Evolutionary conservation across 2,888 invertebrate genomes (phyloP).

Genomic region (Lycocerus yunnanus): DNA sequence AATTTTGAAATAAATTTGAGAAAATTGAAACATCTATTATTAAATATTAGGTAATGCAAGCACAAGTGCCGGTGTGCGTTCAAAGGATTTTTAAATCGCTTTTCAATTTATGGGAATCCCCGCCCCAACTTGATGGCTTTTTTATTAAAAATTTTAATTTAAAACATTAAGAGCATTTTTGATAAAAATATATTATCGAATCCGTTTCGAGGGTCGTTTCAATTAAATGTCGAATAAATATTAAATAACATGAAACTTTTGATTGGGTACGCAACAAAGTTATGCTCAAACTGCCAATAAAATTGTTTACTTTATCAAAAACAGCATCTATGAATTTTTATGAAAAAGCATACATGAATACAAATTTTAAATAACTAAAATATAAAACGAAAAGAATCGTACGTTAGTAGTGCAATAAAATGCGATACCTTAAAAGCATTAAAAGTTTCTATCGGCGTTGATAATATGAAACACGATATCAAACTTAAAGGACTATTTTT

Average conservation of each 20-base stretch:
- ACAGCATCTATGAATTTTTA: not conserved
- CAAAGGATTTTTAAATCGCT: not conserved
- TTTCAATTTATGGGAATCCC: not conserved
- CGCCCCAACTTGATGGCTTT: not conserved
- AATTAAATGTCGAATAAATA: not conserved
- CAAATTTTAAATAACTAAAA: not conserved
- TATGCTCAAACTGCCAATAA: not conserved
- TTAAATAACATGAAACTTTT: not conserved
- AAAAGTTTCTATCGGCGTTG: not conserved
- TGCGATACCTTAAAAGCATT: conserved; percentile 1
- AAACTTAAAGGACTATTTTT: not conserved
- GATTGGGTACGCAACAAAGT: not conserved
- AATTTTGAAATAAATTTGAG: not conserved
- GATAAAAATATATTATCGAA: not conserved
- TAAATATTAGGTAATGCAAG: not conserved
- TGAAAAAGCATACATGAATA: not conserved
- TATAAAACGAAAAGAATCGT: not conserved
- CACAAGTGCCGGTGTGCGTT: not conserved
- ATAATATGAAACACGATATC: conserved; percentile 1
- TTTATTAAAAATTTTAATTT: not conserved
- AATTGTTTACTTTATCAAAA: not conserved
- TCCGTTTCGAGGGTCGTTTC: too few relatives aligned
- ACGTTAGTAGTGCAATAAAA: not conserved
- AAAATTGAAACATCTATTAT: not conserved
- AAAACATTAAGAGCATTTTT: not conserved